These are phyloP conservation scores for Drosophila santomea DNA, from an alignment of 1,140 invertebrate species.

Conservation along the genomic window DNA sequence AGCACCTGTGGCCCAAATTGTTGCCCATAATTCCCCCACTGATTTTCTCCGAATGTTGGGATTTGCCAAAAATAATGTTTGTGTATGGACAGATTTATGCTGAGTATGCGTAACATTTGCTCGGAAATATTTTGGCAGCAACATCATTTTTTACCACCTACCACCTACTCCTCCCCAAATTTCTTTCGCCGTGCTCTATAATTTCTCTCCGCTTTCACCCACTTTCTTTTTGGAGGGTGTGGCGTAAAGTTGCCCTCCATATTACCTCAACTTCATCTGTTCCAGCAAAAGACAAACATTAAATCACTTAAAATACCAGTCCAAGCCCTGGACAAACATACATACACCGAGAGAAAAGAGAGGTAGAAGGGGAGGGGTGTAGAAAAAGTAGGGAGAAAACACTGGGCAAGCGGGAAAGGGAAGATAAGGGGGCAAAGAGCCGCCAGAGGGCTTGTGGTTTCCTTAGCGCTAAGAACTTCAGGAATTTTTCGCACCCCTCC, in stretches of 20 bases:
- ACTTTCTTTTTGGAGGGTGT: background rate
- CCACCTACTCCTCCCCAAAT: background rate
- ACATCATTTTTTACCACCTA: slow-evolving; percentile 14
- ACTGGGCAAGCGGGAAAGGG: background rate
- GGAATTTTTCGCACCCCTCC: slow-evolving; percentile 49
- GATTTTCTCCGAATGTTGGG: slow-evolving; percentile 11
- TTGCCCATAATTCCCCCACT: background rate
- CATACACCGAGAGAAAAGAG: slow-evolving; percentile 38
- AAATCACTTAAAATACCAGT: slow-evolving; percentile 81
- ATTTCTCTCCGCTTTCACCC: slow-evolving; percentile 2
- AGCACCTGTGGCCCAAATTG: slow-evolving; percentile 73
- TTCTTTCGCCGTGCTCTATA: background rate
- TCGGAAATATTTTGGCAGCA: slow-evolving; percentile 55
- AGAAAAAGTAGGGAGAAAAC: background rate
- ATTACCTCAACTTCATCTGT: slow-evolving; percentile 57
- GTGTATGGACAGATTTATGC: slow-evolving; percentile 71
- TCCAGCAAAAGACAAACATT: slow-evolving; percentile 74
- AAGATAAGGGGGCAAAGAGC: background rate
- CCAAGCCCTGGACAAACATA: slow-evolving; percentile 75
- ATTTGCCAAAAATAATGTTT: slow-evolving; percentile 54
- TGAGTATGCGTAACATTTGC: slow-evolving; percentile 74
- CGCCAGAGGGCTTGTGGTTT: slow-evolving; percentile 52
- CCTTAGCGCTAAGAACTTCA: slow-evolving; percentile 61
- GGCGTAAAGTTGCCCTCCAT: background rate
- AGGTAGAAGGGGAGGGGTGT: background rate